These are phyloP conservation scores for Tanypteryx hageni DNA, from an alignment of 2,888 invertebrate species.

Conservation along the genomic window DNA sequence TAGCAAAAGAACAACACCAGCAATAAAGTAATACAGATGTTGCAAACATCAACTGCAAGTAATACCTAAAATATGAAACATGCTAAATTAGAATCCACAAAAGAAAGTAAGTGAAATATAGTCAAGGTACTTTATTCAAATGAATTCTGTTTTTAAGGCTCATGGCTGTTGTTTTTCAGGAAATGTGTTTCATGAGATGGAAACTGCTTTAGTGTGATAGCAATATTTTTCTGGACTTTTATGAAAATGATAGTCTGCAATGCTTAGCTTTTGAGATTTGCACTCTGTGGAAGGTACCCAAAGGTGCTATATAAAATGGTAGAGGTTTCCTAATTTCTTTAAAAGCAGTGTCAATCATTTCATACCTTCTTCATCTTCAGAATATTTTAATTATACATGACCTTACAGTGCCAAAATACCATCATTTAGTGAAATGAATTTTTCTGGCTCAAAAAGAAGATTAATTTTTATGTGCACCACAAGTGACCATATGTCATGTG, in stretches of 20 bases:
- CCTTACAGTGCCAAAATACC: neutral
- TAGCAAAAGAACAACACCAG: too few relatives aligned
- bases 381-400: neutral
- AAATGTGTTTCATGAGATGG: neutral
- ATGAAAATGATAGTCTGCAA: neutral
- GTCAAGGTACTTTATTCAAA: neutral
- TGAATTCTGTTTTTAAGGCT: neutral
- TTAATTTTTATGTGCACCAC: neutral
- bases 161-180: neutral
- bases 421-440: neutral
- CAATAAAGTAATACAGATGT: too few relatives aligned
- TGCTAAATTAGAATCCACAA: neutral
- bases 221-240: neutral
- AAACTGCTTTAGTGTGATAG: neutral
- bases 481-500: neutral
- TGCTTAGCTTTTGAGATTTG: neutral
- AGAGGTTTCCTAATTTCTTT: conserved; percentile 19
- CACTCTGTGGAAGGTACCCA: neutral
- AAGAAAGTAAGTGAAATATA: neutral
- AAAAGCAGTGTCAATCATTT: neutral
- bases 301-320: conserved; percentile 29
- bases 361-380: conserved; percentile 4
- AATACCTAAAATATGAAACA: neutral
- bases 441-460: neutral
- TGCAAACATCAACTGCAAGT: neutral